Percentiles rank a stretch among this genome's conserved stretches.
phyloP scores from a whole-genome alignment of 2,888 invertebrate species.

The Keiferia lycopersicella region DNA sequence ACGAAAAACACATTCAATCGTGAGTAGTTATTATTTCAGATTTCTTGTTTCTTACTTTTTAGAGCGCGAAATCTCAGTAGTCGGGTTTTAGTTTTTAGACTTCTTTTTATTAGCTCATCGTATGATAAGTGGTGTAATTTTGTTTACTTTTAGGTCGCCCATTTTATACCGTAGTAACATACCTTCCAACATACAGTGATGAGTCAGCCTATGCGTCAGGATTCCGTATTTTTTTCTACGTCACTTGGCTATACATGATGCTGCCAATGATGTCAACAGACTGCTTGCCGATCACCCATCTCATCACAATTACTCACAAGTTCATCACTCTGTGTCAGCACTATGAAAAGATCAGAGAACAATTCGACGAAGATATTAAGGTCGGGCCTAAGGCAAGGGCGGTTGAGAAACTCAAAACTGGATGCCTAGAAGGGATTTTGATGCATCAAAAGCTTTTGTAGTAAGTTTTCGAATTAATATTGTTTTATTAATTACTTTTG shows the following conservation, averaged over 20 bases:
- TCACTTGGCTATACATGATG: constrained; percentile 73
- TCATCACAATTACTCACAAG: constrained; percentile 61
- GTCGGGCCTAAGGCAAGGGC: constrained; percentile 47
- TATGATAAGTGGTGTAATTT: too few species aligned
- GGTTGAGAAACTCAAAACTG: constrained; percentile 49
- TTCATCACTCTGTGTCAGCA: constrained; percentile 63
- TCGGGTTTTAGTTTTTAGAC: too few species aligned
- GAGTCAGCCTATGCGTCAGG: constrained; percentile 49
- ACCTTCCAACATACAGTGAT: constrained; percentile 62
- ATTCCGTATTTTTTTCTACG: constrained; percentile 63
- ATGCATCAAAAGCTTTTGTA: constrained; percentile 66
- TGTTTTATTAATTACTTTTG: background rate
- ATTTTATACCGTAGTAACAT: constrained; percentile 72
- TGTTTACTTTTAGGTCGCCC: constrained; percentile 59
- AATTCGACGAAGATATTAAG: constrained; percentile 51
- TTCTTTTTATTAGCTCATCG: too few species aligned
- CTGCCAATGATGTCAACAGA: constrained; percentile 72
- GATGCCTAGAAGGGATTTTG: constrained; percentile 59
- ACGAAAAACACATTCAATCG: too few species aligned
- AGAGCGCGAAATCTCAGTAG: too few species aligned
- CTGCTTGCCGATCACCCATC: constrained; percentile 67
- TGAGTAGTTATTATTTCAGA: too few species aligned
- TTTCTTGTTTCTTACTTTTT: too few species aligned
- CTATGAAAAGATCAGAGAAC: constrained; percentile 52
- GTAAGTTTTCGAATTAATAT: constrained; percentile 46